Evolutionary conservation across 1,140 invertebrate species (phyloP).

Genomic region (Drosophila biarmipes): DNA sequence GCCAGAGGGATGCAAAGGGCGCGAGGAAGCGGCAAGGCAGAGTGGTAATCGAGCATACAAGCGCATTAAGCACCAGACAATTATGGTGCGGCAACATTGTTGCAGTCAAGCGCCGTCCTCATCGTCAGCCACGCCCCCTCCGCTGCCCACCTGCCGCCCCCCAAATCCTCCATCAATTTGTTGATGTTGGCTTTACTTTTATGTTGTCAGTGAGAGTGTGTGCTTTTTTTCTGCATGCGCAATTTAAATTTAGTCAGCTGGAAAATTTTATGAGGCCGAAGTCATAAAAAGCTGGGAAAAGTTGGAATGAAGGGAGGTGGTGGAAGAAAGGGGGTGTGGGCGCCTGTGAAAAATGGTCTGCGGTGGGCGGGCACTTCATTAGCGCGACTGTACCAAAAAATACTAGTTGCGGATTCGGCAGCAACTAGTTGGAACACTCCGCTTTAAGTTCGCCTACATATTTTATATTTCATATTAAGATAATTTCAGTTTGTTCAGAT

Average conservation of each 20-base stretch:
- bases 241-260: constrained; percentile 71
- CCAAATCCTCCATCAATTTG: constrained; percentile 4
- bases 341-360: background rate
- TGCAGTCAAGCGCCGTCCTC: constrained; percentile 44
- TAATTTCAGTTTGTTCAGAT: no score
- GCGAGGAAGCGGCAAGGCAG: background rate
- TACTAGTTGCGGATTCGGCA: background rate
- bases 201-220: constrained; percentile 10
- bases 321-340: no score
- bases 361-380: constrained; percentile 20
- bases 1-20: background rate
- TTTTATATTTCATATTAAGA: no score
- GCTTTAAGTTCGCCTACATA: background rate
- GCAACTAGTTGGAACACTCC: background rate
- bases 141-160: constrained; percentile 7
- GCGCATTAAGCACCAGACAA: constrained; percentile 61
- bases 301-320: background rate
- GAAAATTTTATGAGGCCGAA: constrained; percentile 47
- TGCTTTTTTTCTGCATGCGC: constrained; percentile 56
- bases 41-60: constrained; percentile 61
- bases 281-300: constrained; percentile 21
- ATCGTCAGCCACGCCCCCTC: constrained; percentile 27
- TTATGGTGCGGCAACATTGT: constrained; percentile 63
- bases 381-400: constrained; percentile 24
- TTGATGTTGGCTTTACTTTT: constrained; percentile 19